Conservation (phyloP, 2,888 invertebrate species). For the Syrista parreyssii region DNA sequence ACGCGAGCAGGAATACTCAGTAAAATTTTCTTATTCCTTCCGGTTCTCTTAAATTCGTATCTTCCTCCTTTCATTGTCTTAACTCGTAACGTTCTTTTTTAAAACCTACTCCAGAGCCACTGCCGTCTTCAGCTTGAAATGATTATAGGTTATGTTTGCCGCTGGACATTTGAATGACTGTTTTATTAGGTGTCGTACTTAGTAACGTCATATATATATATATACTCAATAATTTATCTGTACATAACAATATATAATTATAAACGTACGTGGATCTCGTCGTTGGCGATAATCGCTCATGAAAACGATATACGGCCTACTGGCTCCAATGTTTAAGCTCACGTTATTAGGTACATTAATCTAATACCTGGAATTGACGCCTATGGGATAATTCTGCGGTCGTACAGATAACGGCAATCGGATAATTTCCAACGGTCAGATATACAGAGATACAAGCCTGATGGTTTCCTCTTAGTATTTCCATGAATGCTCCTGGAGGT, state of each 20-base stretch:
- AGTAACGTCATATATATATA: neutral
- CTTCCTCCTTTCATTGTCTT: neutral
- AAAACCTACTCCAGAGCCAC: neutral
- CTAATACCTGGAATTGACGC: neutral
- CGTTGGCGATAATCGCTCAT: neutral
- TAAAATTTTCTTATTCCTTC: neutral
- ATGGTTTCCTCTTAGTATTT: neutral
- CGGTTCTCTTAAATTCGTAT: neutral
- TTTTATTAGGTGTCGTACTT: neutral
- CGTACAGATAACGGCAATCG: neutral
- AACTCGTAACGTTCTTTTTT: neutral
- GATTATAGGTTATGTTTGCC: neutral
- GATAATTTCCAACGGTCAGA: neutral
- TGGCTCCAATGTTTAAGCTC: neutral
- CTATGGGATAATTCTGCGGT: neutral
- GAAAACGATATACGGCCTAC: neutral
- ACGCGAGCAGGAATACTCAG: neutral
- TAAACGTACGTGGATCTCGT: neutral
- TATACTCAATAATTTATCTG: neutral
- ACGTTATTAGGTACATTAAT: neutral
- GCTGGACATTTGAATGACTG: neutral
- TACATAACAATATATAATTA: neutral
- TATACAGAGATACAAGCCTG: neutral
- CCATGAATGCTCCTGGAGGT: neutral
- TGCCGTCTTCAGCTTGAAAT: neutral